Percentiles rank a stretch among this genome's conserved stretches.
phyloP scores from a whole-genome alignment of 2,113 vertebrate species.

The Nibea coibor region DNA sequence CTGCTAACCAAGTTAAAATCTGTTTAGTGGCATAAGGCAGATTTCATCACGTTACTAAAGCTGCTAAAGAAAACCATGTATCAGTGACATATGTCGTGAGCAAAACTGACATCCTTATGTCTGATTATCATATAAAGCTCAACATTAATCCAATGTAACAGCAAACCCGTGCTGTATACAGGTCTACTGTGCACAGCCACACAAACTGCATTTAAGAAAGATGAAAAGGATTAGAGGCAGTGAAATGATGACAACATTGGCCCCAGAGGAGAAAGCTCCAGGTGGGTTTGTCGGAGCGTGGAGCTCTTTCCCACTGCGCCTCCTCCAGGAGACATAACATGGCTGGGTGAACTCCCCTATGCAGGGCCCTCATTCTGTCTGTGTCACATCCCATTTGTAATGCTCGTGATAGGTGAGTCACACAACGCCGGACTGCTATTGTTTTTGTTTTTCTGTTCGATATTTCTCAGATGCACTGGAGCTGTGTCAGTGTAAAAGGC shows the following conservation, averaged over 20 bases:
- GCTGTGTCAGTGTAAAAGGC: conserved; percentile 2
- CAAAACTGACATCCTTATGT: background rate
- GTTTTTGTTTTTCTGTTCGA: conserved; percentile 8
- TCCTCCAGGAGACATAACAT: conserved; percentile 61
- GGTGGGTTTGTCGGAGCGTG: conserved; percentile 65
- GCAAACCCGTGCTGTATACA: background rate
- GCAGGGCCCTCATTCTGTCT: conserved; percentile 48
- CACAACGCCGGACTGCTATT: conserved; percentile 13
- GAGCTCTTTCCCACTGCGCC: conserved; percentile 49
- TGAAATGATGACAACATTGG: conserved; percentile 33
- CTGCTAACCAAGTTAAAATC: background rate
- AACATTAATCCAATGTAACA: background rate
- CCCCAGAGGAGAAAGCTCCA: conserved; percentile 53
- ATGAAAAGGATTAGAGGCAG: conserved; percentile 31
- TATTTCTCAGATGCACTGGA: conserved; percentile 2
- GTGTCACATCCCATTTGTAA: conserved; percentile 66
- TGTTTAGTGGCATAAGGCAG: background rate
- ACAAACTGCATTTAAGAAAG: conserved; percentile 31
- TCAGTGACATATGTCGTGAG: conserved; percentile 21
- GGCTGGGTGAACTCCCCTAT: conserved; percentile 52
- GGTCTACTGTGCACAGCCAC: conserved; percentile 1
- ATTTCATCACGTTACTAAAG: background rate
- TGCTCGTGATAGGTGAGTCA: conserved; percentile 14
- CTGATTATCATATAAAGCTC: conserved; percentile 26
- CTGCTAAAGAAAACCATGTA: conserved; percentile 20